Base-by-base conservation (phyloP, 2,888 invertebrate genomes). In the Epirrita christyi region DNA sequence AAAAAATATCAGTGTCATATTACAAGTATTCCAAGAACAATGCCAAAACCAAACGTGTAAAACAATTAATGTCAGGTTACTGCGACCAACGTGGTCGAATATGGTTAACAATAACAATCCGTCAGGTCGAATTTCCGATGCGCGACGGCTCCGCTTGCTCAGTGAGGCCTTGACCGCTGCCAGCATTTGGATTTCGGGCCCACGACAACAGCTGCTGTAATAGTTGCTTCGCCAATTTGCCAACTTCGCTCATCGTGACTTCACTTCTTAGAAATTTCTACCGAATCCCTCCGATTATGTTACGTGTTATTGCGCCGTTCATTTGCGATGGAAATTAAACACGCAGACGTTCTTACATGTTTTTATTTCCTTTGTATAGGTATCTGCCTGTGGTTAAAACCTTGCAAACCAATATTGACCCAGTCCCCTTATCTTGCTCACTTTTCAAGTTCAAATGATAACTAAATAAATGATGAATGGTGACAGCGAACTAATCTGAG, bases 101-200 rank as follows among this genome's bases (percentile, higher is more conserved):
- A 71, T 70, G 70, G 69, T 53, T 57, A 65, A 69, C 75, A 76
- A 77, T 73, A 76, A 73, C 72, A 75, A 66, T 67, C 55, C 50
- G 63, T 56, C 63, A 71, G 76, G 59, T 85, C 80, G 72, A 69
- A 75, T 86, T 81, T 80, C 83, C 70, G 72, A 78, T 75, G 82
- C 81, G 81, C 81, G 63, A 64, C 70, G 71, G 71, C 73, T 72
- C 69, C 52, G 76, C 73, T 67, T 73, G 63, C 76, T 77, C 80
- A 78, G 81, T 83, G 73, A 83, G 85, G 70, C 89, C 89, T 89
- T 89, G 89, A 88, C 89, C 88, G 82, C 72, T 64, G 68, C 65
- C 66, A 68, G 66, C 73, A 74, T 80, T 79, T 70, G 67, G 62
- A 63, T 59, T 64, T 63, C 66, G 71, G 68, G 53, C 63, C 49